These are phyloP conservation scores for Heliopora coerulea DNA, from an alignment of 92 coral and sea anemone species.

Conservation along the genomic window DNA sequence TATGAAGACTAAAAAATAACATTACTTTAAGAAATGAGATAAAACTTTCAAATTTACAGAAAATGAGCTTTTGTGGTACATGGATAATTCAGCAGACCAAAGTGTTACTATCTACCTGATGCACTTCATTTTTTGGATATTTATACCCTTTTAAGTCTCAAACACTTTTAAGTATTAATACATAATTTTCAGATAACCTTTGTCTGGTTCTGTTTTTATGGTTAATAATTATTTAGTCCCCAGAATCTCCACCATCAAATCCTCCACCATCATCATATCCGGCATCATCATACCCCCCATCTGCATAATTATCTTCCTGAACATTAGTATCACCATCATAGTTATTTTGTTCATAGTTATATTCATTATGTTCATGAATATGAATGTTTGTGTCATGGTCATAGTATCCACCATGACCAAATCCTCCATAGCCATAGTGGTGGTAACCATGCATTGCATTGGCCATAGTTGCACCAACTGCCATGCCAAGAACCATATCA, in stretches of 20 bases:
- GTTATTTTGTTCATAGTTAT: conserved; percentile 26
- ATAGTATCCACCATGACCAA: conserved; percentile 19
- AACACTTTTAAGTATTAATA: too few species aligned
- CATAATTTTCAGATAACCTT: too few species aligned
- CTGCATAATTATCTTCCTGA: conserved; percentile 10
- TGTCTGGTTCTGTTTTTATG: too few species aligned
- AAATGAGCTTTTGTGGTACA: too few species aligned
- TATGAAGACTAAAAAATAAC: too few species aligned
- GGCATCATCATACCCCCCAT: not conserved
- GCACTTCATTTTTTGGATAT: too few species aligned
- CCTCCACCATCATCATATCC: conserved; percentile 21
- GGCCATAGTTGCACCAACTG: conserved; percentile 93
- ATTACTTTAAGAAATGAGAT: too few species aligned
- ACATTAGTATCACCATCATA: conserved; percentile 32
- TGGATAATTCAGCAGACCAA: too few species aligned
- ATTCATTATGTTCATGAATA: conserved; percentile 14
- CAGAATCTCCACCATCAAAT: conserved; percentile 17
- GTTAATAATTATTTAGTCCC: not conserved
- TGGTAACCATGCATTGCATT: conserved; percentile 64
- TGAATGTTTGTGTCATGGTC: conserved; percentile 26
- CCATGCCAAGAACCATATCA: conserved; percentile 92
- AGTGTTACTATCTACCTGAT: too few species aligned
- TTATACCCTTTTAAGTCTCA: too few species aligned
- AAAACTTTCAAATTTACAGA: too few species aligned
- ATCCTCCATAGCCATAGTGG: conserved; percentile 13